These are phyloP conservation scores for Thripadectes ignobilis DNA, from an alignment of 2,797 vertebrate genomes.

Conservation along the genomic window DNA sequence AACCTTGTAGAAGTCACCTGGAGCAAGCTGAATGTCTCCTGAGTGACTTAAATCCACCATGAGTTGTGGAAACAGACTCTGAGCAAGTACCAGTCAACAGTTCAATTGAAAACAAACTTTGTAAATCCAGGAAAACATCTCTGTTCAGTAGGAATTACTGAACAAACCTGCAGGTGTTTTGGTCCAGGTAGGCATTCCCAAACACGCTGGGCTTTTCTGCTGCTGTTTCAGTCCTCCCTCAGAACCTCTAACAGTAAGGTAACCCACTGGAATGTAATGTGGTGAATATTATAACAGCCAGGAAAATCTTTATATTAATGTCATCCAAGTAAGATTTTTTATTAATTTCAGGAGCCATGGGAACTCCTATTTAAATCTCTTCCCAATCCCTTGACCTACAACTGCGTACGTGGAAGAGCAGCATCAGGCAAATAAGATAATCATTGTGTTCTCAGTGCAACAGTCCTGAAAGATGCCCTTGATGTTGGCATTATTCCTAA, in stretches of 20 bases:
- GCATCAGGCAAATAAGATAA: not conserved
- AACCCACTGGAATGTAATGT: not conserved
- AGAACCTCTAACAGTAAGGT: not conserved
- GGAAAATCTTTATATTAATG: not conserved
- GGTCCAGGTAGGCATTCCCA: not conserved
- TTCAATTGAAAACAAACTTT: constrained; percentile 57
- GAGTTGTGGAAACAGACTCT: not conserved
- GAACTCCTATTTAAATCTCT: constrained; percentile 29
- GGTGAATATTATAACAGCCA: not conserved
- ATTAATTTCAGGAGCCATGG: constrained; percentile 29
- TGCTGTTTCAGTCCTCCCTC: not conserved
- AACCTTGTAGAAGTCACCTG: constrained; percentile 28
- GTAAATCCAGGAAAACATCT: constrained; percentile 5
- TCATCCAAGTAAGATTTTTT: not conserved
- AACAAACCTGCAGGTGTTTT: not conserved
- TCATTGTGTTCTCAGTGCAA: not conserved
- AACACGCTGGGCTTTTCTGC: not conserved
- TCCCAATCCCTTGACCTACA: constrained; percentile 16
- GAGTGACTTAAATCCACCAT: not conserved
- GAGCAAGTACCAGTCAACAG: constrained; percentile 4
- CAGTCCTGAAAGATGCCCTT: not conserved
- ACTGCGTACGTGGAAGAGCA: not conserved
- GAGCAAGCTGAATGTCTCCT: not conserved
- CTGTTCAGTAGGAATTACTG: not conserved
- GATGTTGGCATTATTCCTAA: not conserved